Conservation (phyloP, 2,113 vertebrate genomes). For the Pelvicachromis taeniatus region DNA sequence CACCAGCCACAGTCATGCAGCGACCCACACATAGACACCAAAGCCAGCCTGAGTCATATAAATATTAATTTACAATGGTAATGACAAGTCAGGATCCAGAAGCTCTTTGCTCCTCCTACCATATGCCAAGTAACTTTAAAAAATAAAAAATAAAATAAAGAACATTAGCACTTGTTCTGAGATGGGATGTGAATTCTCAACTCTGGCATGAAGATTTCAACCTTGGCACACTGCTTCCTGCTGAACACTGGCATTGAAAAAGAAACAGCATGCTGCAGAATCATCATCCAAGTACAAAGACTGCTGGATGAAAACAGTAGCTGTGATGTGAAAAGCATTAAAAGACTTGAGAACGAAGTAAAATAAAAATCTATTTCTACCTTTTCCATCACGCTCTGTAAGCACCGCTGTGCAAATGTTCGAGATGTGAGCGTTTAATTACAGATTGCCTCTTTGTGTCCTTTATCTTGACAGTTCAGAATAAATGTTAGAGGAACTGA, state of each 20-base stretch:
- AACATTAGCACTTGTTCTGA: background rate
- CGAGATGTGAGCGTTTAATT: slow-evolving; percentile 14
- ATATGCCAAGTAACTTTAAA: background rate
- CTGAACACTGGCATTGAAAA: background rate
- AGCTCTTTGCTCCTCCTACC: background rate
- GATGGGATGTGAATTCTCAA: background rate
- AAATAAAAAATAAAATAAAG: background rate
- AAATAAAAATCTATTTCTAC: background rate
- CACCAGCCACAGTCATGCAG: background rate
- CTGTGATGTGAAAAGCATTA: background rate
- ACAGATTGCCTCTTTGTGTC: background rate
- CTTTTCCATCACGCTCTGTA: slow-evolving; percentile 3
- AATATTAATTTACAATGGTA: background rate
- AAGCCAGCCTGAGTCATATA: background rate
- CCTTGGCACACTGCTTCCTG: background rate
- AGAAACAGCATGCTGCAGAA: background rate
- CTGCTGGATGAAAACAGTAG: background rate
- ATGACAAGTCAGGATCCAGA: background rate
- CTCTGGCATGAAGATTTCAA: background rate
- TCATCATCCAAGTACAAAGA: slow-evolving; percentile 9
- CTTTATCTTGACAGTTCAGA: background rate
- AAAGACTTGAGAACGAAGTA: background rate
- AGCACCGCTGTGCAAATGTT: background rate
- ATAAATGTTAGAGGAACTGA: background rate
- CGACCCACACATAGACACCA: background rate